phyloP scores from a whole-genome alignment of 1,140 invertebrate species.

The Aphelenchoides fujianensis region DNA sequence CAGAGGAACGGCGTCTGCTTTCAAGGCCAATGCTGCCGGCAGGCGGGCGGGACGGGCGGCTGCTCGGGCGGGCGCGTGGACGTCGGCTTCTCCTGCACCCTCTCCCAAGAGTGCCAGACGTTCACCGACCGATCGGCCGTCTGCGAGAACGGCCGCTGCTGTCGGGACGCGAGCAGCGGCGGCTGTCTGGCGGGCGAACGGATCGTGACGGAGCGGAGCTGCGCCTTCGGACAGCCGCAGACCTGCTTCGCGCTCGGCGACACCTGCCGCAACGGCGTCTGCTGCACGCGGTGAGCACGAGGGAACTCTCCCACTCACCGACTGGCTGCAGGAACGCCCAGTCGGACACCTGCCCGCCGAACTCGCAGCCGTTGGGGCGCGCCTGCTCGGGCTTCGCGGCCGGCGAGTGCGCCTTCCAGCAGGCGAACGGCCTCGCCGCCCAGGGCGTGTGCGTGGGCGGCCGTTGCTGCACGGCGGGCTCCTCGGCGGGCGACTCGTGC shows the following conservation, averaged over 20 bases:
- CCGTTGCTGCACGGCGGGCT: background rate
- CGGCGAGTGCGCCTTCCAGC: too few species aligned
- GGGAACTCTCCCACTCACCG: too few species aligned
- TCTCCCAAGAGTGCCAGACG: background rate
- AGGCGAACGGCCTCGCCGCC: too few species aligned
- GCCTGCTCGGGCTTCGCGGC: too few species aligned
- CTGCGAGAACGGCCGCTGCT: background rate
- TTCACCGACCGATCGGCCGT: background rate
- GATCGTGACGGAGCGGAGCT: too few species aligned
- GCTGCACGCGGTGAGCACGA: too few species aligned
- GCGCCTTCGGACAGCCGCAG: too few species aligned
- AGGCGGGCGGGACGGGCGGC: background rate
- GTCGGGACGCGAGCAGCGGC: too few species aligned
- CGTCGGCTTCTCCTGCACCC: background rate
- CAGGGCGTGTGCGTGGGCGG: background rate
- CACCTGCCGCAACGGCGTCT: too few species aligned
- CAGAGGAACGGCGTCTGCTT: background rate
- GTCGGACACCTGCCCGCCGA: background rate
- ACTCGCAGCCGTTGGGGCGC: background rate
- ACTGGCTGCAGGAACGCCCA: too few species aligned
- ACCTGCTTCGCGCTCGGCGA: too few species aligned
- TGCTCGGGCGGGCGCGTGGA: background rate
- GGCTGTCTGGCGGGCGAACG: too few species aligned
- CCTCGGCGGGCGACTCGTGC: background rate
- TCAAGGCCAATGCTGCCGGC: background rate